These are phyloP conservation scores for Lymantria dispar DNA, from an alignment of 2,888 invertebrate genomes.

Conservation along the genomic window DNA sequence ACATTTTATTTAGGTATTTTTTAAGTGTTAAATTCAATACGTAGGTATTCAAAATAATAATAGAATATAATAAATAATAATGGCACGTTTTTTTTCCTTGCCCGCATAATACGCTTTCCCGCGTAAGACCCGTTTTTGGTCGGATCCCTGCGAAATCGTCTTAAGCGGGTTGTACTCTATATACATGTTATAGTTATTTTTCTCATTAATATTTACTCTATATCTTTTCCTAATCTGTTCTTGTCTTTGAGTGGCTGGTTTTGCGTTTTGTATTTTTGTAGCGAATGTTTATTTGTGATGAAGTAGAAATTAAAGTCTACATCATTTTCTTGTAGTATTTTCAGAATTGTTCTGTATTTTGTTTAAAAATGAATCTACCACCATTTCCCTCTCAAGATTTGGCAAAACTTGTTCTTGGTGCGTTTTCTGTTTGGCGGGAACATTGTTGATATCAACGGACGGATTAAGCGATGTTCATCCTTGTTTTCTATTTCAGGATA, in stretches of 20 bases:
- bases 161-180: too few relatives aligned
- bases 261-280: slow-evolving; percentile 3
- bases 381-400: slow-evolving; percentile 72
- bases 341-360: slow-evolving; percentile 8
- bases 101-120: too few relatives aligned
- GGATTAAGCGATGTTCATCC: slow-evolving; percentile 18
- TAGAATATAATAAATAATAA: too few relatives aligned
- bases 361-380: slow-evolving; percentile 57
- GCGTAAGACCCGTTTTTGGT: too few relatives aligned
- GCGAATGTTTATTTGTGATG: slow-evolving; percentile 18
- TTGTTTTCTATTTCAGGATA: slow-evolving; percentile 57
- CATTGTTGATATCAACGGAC: slow-evolving; percentile 24
- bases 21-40: too few relatives aligned
- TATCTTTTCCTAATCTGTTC: neutral
- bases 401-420: slow-evolving; percentile 75
- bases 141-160: too few relatives aligned
- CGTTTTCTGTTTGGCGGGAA: slow-evolving; percentile 70
- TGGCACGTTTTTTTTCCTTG: too few relatives aligned
- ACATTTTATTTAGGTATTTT: too few relatives aligned
- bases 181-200: too few relatives aligned
- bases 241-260: neutral
- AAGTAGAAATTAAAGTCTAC: neutral
- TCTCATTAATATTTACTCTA: neutral
- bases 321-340: slow-evolving; percentile 8
- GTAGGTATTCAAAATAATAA: too few relatives aligned